Evolutionary conservation across 2,113 vertebrate genomes (phyloP).

Genomic region (Galbula dea): DNA sequence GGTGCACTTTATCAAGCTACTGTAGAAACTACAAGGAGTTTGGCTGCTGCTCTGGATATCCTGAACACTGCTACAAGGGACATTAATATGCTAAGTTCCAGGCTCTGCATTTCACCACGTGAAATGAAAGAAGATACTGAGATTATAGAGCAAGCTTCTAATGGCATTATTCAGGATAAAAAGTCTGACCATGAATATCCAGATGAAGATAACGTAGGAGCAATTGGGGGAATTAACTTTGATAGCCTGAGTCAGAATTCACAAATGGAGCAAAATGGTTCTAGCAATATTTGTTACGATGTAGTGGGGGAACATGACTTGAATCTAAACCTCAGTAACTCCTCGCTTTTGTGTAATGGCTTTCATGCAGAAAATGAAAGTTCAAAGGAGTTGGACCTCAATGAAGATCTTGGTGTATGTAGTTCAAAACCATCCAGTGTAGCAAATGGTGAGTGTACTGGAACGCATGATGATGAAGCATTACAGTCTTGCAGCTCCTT

Average conservation of each 20-base stretch:
- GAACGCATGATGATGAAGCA: conserved; percentile 60
- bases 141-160: conserved; percentile 63
- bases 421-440: conserved; percentile 64
- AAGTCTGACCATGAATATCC: conserved; percentile 74
- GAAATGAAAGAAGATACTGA: conserved; percentile 72
- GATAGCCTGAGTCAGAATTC: conserved; percentile 58
- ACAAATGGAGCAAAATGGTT: conserved; percentile 79
- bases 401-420: conserved; percentile 55
- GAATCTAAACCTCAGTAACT: conserved; percentile 49
- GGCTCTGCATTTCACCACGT: conserved; percentile 67
- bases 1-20: conserved; percentile 92
- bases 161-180: conserved; percentile 69
- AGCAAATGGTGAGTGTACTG: conserved; percentile 68
- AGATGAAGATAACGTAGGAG: conserved; percentile 82
- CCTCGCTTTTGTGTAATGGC: conserved; percentile 78
- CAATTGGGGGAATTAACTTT: conserved; percentile 82
- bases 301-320: conserved; percentile 57
- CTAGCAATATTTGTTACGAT: conserved; percentile 78
- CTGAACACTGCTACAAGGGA: conserved; percentile 85
- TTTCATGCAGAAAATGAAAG: conserved; percentile 73
- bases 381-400: conserved; percentile 49
- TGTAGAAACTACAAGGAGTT: conserved; percentile 90
- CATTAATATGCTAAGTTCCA: conserved; percentile 80
- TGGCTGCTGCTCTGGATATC: conserved; percentile 90
- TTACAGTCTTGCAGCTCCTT: conserved; percentile 73